Conservation (phyloP, 1,140 invertebrate species). For the Drosophila bocqueti region DNA sequence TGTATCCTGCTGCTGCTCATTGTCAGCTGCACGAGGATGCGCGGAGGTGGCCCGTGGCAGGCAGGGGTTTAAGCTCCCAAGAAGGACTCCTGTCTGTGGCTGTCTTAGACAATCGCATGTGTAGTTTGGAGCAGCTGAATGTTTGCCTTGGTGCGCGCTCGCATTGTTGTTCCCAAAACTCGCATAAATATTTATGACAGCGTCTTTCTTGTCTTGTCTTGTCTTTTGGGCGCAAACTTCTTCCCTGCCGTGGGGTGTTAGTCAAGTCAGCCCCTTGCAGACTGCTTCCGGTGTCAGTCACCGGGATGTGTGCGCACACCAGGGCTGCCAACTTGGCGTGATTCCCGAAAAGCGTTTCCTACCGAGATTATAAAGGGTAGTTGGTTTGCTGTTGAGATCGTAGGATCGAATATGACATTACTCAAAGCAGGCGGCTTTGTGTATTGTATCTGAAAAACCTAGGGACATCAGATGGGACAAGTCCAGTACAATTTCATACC, state of each 20-base stretch:
- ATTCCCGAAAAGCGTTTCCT: background rate
- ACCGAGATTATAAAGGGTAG: background rate
- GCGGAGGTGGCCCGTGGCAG: background rate
- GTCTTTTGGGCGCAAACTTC: conserved; percentile 55
- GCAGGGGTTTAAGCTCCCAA: conserved; percentile 12
- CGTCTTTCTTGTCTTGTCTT: conserved; percentile 69
- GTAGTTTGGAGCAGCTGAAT: conserved; percentile 45
- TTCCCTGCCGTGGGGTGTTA: conserved; percentile 65
- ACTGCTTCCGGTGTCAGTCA: conserved; percentile 78
- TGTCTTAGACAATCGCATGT: conserved; percentile 81
- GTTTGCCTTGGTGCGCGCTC: conserved; percentile 51
- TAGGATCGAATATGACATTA: background rate
- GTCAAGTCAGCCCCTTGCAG: conserved; percentile 53
- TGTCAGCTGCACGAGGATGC: conserved; percentile 67
- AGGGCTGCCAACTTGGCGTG: conserved; percentile 29
- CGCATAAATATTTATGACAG: conserved; percentile 85
- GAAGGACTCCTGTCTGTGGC: conserved; percentile 48
- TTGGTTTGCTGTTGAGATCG: background rate
- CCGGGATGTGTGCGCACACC: conserved; percentile 56
- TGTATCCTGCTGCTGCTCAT: conserved; percentile 81
- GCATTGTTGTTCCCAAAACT: conserved; percentile 83
- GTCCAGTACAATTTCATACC: background rate
- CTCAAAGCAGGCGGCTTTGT: background rate
- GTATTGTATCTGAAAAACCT: background rate
- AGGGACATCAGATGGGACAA: background rate